These are phyloP conservation scores for Siniperca scherzeri DNA, from an alignment of 2,797 vertebrate species.

Conservation along the genomic window DNA sequence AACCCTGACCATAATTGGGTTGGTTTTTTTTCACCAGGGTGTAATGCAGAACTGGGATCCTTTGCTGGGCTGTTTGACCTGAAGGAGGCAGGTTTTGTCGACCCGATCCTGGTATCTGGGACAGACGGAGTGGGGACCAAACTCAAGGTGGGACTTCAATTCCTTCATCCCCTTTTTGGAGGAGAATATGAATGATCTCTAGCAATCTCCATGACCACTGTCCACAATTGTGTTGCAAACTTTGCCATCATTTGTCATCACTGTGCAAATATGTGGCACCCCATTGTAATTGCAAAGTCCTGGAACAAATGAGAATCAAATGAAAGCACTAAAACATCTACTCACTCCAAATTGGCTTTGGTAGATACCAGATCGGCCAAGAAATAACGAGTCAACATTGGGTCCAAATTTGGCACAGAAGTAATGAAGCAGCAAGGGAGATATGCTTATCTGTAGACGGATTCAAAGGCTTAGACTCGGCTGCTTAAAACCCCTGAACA, in stretches of 20 bases:
- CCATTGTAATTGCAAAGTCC: background rate
- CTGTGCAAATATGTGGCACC: background rate
- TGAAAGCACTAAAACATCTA: background rate
- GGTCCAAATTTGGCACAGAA: background rate
- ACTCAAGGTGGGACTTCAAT: conserved; percentile 88
- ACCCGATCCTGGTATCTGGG: conserved; percentile 95
- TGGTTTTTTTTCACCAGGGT: conserved; percentile 82
- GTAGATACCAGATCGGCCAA: background rate
- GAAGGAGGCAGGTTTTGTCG: conserved; percentile 93
- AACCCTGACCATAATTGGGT: background rate
- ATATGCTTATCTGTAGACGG: background rate
- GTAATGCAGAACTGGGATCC: conserved; percentile 93
- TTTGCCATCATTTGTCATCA: background rate
- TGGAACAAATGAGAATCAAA: conserved; percentile 12
- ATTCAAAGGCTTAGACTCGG: conserved; percentile 22
- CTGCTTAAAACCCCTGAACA: conserved; percentile 11
- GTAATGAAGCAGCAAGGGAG: conserved; percentile 9
- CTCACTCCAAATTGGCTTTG: background rate
- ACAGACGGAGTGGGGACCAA: conserved; percentile 98
- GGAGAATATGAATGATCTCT: background rate
- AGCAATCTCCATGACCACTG: background rate
- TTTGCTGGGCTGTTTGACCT: conserved; percentile 97
- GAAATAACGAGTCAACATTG: conserved; percentile 1
- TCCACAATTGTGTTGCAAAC: background rate
- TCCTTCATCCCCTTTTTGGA: background rate